Percentiles rank a stretch among this genome's conserved stretches.
Conservation (phyloP, 2,888 invertebrate genomes). For the Dynastes maya region DNA sequence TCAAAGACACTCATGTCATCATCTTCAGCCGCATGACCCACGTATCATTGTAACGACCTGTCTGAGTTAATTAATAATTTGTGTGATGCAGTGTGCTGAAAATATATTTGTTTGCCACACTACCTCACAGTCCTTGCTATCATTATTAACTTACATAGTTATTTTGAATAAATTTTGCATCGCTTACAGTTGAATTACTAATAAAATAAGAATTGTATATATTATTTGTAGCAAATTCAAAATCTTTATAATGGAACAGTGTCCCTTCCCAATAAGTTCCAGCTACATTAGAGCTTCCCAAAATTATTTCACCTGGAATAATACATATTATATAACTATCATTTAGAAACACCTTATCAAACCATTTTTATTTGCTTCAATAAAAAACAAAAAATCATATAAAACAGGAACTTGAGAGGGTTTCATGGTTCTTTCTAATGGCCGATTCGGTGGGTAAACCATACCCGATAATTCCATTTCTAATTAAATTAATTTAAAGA, state of each 20-base stretch:
- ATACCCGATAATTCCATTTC: conserved; percentile 52
- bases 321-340: not conserved
- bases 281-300: conserved; percentile 75
- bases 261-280: conserved; percentile 78
- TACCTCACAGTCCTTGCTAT: too few relatives aligned
- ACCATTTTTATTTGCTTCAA: conserved; percentile 65
- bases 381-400: conserved; percentile 63
- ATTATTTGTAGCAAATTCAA: conserved; percentile 67
- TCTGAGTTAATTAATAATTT: too few relatives aligned
- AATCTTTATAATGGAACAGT: conserved; percentile 72
- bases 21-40: too few relatives aligned
- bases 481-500: not conserved
- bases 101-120: too few relatives aligned
- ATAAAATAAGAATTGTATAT: conserved; percentile 67
- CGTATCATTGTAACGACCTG: too few relatives aligned
- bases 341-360: conserved; percentile 43
- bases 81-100: too few relatives aligned
- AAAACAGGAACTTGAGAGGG: conserved; percentile 62
- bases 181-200: conserved; percentile 69
- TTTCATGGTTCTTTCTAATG: conserved; percentile 61
- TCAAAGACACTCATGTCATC: too few relatives aligned
- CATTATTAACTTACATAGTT: conserved; percentile 60
- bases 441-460: conserved; percentile 66
- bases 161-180: conserved; percentile 68
- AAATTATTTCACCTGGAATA: conserved; percentile 70